Evolutionary conservation across 2,113 vertebrate species (phyloP), one percentile per base, ranked within the genome.

Genomic region (Callopanchax toddi): DNA sequence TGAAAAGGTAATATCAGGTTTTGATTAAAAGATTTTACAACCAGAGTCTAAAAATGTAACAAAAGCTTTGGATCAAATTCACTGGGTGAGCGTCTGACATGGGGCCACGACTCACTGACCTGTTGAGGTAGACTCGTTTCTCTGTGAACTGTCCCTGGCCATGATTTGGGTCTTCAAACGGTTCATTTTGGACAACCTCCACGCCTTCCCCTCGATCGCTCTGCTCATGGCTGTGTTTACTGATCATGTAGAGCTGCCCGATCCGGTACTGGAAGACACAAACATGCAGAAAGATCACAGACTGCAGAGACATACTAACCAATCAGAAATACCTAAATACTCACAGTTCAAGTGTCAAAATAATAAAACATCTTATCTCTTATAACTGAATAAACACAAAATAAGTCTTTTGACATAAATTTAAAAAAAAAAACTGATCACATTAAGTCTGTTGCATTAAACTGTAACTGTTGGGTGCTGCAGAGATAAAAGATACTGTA

Each of bases 171-270:
- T 97, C 95, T 55, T 96, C 94, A 3, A 92, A 97, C n/a, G 96
- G 96, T 17, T 97, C 94, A 0, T 98, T 98, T 87, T 96, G 95
- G 66, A 97, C 94, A 1, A 98, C 96, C 75, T 99, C 97, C 78
- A 99, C 97, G 0, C 97, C 97, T 83, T 99, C 97, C 6, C 97
- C 96, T 95, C 95, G 91, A 74, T 97, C 95, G 1, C 96, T 98
- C 88, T 98, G 96, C 72, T 98, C 96, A 5, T 98, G 96, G 88
- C 96, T 98, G 76, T 98, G 96, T 79, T 98, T 98, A 87, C 96
- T 97, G 92, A 98, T 97, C 96, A 98, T 98, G 86, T 98, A 98
- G 80, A 98, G 92, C 85, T 98, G 96, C 20, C 96, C 96, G 21
- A 98, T 95, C 82, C 92, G 94, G 90, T 97, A 98, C 95, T 97